Evolutionary conservation across 2,797 vertebrate genomes (phyloP), one percentile per base, ranked within the genome.

Genomic region (Protosalanx chinensis): DNA sequence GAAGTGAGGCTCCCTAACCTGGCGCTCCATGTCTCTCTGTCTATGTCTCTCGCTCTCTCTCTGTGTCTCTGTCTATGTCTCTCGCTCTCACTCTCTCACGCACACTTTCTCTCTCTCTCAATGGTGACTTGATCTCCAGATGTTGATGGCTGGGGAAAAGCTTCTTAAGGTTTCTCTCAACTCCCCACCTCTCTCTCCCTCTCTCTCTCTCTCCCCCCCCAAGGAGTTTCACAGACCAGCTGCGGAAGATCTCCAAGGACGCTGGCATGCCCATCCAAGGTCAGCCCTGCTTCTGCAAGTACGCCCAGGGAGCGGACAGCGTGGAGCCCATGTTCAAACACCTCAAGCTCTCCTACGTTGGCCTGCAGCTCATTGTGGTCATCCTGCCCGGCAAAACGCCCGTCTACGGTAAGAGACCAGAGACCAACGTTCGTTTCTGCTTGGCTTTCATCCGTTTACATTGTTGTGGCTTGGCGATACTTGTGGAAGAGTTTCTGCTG

Each of bases 251-350:
- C 85, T 99, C 98, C 0, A 99, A 99, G 86, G 98, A 99, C 0
- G 98, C 98, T 0, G 98, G 97, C 72, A 99, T 99, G 98, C 98
- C 98, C 0, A 99, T 99, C 80, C 98, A 99, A 65, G 98, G 98
- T 61, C 97, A 99, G 86, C 98, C 97, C 0, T 99, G 98, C 72
- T 99, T 99, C 90, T 99, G 98, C 90, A 99, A 99, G 81, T 99
- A 99, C 0, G 98, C 98, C 70, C 98, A 99, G 81, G 98, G 98
- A 1, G 98, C 98, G 0, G 98, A 99, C 92, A 99, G 97, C 0
- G 98, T 99, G 88, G 98, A 99, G 92, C 97, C 98, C 76, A 99
- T 99, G 98, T 99, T 99, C 87, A 98, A 98, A 81, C 98, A 99
- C 86, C 91, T 99, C 69, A 99, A 99, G 87, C 93, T 98, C 92